phyloP scores from a whole-genome alignment of 2,888 invertebrate genomes.

The Agapostemon virescens region DNA sequence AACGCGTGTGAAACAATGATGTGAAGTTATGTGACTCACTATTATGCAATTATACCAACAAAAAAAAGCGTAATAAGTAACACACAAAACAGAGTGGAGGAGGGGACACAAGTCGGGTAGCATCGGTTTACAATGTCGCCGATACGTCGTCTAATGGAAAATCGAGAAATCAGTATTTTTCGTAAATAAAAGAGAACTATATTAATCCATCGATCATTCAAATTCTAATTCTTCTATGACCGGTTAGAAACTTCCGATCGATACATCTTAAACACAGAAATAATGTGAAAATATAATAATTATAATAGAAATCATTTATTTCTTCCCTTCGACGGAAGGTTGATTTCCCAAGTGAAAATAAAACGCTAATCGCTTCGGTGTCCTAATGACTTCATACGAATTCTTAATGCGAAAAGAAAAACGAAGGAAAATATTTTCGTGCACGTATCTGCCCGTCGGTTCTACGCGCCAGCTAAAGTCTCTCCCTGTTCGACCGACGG shows the following conservation, averaged over 20 bases:
- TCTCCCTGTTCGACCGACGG: background rate
- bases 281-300: background rate
- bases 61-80: background rate
- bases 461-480: conserved; percentile 16
- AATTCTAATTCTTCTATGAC: background rate
- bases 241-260: no score
- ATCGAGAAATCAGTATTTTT: no score
- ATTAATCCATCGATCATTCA: background rate
- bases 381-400: no score
- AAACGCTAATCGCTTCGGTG: no score
- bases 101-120: no score
- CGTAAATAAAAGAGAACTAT: background rate
- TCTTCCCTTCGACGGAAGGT: no score
- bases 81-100: background rate
- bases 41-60: background rate
- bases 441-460: background rate
- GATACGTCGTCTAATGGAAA: no score
- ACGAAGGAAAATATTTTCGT: background rate
- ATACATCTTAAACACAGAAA: background rate
- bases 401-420: no score
- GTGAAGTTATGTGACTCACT: background rate
- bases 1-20: background rate
- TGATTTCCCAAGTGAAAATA: no score
- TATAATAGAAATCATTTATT: no score
- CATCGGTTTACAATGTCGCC: no score